phyloP scores from a whole-genome alignment of 2,888 invertebrate genomes.

The Limenitis camilla region DNA sequence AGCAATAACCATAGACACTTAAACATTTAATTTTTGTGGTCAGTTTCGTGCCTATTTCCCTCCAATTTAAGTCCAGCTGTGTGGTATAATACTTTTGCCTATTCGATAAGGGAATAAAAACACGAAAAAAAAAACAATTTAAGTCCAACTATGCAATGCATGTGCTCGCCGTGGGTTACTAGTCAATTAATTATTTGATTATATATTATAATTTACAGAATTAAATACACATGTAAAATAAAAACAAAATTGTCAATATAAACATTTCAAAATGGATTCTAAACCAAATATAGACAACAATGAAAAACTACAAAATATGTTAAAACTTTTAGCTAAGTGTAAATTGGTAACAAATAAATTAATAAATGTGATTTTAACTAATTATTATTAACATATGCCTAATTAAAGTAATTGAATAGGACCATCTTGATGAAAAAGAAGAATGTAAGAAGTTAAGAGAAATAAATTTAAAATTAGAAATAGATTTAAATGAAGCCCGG shows the following conservation, averaged over 20 bases:
- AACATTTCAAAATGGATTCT: constrained; percentile 29
- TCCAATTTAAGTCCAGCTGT: no score
- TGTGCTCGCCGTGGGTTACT: no score
- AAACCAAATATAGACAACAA: constrained; percentile 27
- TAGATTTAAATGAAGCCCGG: constrained; percentile 50
- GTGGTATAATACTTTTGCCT: not conserved
- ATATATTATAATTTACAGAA: no score
- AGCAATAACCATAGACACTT: no score
- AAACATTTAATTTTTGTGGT: no score
- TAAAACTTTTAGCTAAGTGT: constrained; percentile 48
- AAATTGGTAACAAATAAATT: constrained; percentile 45
- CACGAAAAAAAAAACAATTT: no score
- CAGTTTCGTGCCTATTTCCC: no score
- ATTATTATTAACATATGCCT: not conserved
- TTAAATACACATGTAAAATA: no score
- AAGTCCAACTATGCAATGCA: no score
- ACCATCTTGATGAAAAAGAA: constrained; percentile 47
- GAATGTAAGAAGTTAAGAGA: constrained; percentile 51
- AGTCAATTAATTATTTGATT: no score
- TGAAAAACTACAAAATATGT: constrained; percentile 45
- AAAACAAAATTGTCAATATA: no score
- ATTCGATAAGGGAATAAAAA: not conserved
- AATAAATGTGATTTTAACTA: no score
- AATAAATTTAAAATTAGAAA: constrained; percentile 47
- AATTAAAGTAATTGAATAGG: constrained; percentile 31